Conservation (phyloP, 2,888 invertebrate genomes). For the Unio delphinus region DNA sequence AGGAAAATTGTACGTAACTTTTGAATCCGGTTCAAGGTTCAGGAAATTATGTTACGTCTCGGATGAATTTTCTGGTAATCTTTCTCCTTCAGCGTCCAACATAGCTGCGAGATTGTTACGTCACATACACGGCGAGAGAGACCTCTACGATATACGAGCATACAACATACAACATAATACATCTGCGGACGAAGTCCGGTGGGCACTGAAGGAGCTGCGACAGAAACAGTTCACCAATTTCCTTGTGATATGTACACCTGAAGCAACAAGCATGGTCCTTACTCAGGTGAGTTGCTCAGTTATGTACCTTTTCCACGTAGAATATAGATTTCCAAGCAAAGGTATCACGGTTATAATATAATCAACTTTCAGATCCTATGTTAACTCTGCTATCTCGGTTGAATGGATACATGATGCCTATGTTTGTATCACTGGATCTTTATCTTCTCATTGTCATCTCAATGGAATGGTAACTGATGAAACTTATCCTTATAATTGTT, state of each 20-base stretch:
- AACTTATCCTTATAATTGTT: too few relatives aligned
- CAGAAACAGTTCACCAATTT: conserved; percentile 45
- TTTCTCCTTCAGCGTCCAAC: conserved; percentile 17
- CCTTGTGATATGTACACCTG: conserved; percentile 48
- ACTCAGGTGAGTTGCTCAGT: conserved; percentile 42
- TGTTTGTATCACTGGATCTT: too few relatives aligned
- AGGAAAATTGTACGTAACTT: too few relatives aligned
- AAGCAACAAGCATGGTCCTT: conserved; percentile 39
- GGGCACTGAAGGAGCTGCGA: conserved; percentile 51
- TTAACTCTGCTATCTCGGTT: too few relatives aligned
- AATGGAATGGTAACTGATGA: too few relatives aligned
- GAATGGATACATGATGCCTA: too few relatives aligned
- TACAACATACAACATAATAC: conserved; percentile 40
- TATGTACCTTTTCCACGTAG: too few relatives aligned
- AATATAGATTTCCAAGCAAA: neutral
- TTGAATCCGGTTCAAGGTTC: too few relatives aligned
- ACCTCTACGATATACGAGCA: conserved; percentile 45
- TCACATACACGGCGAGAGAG: conserved; percentile 24
- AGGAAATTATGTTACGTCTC: neutral
- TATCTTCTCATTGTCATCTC: too few relatives aligned
- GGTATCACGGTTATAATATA: too few relatives aligned
- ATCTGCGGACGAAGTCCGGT: conserved; percentile 34
- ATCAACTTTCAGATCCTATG: too few relatives aligned
- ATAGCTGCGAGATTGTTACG: conserved; percentile 47
- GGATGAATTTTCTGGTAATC: neutral